Percentiles rank a stretch among this genome's conserved stretches.
Evolutionary conservation across 1,140 invertebrate species (phyloP).

Genomic region (Riptortus pedestris): DNA sequence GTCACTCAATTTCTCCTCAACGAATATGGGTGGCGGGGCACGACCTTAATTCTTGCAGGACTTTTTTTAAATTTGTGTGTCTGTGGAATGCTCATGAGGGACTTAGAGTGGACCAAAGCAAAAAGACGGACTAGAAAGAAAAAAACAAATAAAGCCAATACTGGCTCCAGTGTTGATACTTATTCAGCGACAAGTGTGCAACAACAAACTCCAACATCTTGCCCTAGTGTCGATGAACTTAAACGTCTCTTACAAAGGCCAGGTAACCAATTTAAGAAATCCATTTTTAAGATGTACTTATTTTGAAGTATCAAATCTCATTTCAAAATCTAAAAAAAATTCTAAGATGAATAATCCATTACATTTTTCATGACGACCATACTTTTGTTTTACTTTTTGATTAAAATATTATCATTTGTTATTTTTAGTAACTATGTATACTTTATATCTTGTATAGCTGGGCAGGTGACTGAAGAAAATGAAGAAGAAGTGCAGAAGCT

Average conservation of each 20-base stretch:
- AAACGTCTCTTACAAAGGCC: conserved; percentile 10
- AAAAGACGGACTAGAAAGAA: conserved; percentile 45
- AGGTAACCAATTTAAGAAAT: background rate
- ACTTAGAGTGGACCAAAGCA: conserved; percentile 63
- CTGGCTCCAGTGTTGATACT: conserved; percentile 32
- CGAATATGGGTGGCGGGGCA: conserved; percentile 76
- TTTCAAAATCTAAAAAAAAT: too few relatives aligned
- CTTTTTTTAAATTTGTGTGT: conserved; percentile 77
- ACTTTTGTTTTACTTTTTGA: too few relatives aligned
- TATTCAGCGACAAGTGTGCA: conserved; percentile 38
- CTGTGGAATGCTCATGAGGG: conserved; percentile 74
- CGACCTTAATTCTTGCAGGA: conserved; percentile 68
- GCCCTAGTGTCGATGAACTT: conserved; percentile 45
- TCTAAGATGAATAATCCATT: too few relatives aligned
- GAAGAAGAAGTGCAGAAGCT: conserved; percentile 6
- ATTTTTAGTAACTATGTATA: too few relatives aligned
- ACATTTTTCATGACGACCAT: too few relatives aligned
- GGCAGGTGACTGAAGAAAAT: background rate
- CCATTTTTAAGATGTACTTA: background rate
- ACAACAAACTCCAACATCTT: conserved; percentile 39
- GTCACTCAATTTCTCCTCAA: conserved; percentile 63
- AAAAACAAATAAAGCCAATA: conserved; percentile 41
- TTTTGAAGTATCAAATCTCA: too few relatives aligned
- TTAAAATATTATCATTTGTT: too few relatives aligned
- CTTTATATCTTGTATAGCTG: conserved; percentile 1